Conservation (phyloP, 1,140 invertebrate genomes). For the Doryteuthis pealeii region DNA sequence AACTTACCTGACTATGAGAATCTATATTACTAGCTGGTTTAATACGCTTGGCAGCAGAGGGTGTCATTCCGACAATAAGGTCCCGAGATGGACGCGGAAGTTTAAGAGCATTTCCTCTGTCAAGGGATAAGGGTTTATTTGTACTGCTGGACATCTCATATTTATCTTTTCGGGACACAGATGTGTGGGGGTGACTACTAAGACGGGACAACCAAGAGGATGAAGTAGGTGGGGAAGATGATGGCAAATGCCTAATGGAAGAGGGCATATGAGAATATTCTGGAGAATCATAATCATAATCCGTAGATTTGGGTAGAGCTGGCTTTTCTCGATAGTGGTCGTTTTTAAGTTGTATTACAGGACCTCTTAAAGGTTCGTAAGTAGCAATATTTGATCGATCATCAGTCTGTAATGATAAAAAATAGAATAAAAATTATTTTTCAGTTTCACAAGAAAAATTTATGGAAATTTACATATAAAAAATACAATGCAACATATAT, state of each 20-base stretch:
- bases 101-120: not conserved
- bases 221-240: not conserved
- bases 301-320: not conserved
- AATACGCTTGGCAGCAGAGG: not conserved
- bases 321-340: not conserved
- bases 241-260: not conserved
- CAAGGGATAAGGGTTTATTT: not conserved
- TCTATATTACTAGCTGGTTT: conserved; percentile 1
- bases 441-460: too few species aligned
- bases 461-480: too few species aligned
- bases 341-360: not conserved
- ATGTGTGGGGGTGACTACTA: not conserved
- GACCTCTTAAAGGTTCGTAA: not conserved
- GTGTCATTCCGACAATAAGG: not conserved
- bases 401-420: not conserved
- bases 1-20: not conserved
- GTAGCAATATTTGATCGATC: not conserved
- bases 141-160: not conserved
- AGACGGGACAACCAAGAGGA: not conserved
- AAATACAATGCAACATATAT: too few species aligned
- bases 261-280: not conserved
- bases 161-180: not conserved
- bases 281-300: not conserved
- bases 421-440: not conserved
- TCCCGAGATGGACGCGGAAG: not conserved